Evolutionary conservation across 2,797 vertebrate species (phyloP).

Genomic region (Parotocinclus haroldoi): DNA sequence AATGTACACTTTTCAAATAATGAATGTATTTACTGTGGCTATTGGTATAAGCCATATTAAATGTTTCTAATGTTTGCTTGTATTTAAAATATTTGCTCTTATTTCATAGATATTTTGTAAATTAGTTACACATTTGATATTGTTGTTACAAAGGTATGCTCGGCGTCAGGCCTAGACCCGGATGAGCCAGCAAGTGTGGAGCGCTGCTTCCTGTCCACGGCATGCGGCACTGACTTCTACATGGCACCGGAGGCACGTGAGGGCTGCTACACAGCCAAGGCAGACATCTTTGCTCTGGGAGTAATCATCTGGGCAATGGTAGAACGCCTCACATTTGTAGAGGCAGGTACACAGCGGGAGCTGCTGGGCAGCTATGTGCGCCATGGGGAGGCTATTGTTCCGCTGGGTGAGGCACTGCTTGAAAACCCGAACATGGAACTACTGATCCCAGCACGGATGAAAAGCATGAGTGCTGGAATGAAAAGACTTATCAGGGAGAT

Average conservation of each 20-base stretch:
- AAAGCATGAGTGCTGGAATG: constrained; percentile 92
- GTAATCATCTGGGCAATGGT: constrained; percentile 98
- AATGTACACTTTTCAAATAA: no score
- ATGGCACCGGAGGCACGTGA: constrained; percentile 98
- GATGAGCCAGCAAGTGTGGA: constrained; percentile 91
- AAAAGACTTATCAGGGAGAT: constrained; percentile 93
- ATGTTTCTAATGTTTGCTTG: no score
- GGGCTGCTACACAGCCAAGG: constrained; percentile 95
- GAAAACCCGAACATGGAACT: constrained; percentile 97
- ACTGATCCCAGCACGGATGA: constrained; percentile 88
- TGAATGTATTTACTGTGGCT: no score
- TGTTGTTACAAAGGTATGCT: constrained; percentile 72
- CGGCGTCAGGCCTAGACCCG: constrained; percentile 81
- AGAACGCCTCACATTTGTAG: constrained; percentile 92
- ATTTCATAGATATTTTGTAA: no score
- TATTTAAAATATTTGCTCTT: no score
- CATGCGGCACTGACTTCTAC: constrained; percentile 94
- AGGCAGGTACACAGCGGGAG: constrained; percentile 91
- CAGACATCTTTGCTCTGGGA: constrained; percentile 93
- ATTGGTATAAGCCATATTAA: no score
- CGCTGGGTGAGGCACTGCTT: constrained; percentile 89
- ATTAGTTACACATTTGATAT: not conserved
- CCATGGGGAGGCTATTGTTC: constrained; percentile 88
- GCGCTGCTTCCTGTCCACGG: constrained; percentile 93
- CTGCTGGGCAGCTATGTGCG: constrained; percentile 90